Conservation (phyloP, 2,113 vertebrate species). For the Corvus moneduloides region DNA sequence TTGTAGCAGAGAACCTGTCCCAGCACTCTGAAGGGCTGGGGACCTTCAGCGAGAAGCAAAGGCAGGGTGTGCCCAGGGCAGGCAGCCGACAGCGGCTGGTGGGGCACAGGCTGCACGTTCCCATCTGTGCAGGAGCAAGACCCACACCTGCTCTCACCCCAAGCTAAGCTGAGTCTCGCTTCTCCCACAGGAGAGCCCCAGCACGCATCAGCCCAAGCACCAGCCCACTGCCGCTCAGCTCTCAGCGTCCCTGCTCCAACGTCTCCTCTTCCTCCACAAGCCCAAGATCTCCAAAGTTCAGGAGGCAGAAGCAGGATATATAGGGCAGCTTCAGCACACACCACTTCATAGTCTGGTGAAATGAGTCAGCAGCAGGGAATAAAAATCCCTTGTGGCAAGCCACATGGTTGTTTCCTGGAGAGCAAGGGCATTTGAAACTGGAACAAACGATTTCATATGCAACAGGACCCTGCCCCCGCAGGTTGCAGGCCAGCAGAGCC, state of each 20-base stretch:
- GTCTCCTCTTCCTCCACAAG: neutral
- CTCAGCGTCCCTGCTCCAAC: neutral
- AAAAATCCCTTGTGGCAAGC: neutral
- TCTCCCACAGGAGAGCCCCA: neutral
- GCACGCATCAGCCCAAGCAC: fast-evolving
- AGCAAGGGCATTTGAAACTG: neutral
- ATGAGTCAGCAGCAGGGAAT: neutral
- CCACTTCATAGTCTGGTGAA: neutral
- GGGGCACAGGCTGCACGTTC: neutral
- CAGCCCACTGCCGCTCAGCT: neutral
- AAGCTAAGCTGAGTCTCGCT: fast-evolving
- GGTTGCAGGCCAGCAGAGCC: neutral
- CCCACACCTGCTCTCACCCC: neutral
- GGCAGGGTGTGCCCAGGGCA: neutral
- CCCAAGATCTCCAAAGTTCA: neutral
- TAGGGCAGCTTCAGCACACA: neutral
- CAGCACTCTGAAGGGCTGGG: neutral
- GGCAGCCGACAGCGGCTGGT: fast-evolving
- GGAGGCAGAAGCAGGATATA: neutral
- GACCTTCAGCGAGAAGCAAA: neutral
- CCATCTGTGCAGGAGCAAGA: fast-evolving
- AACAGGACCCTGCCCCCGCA: neutral
- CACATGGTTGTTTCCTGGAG: neutral
- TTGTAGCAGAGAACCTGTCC: neutral
- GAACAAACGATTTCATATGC: fast-evolving